These are phyloP conservation scores for Oophaga pumilio DNA, from an alignment of 2,113 vertebrate genomes.

Conservation along the genomic window DNA sequence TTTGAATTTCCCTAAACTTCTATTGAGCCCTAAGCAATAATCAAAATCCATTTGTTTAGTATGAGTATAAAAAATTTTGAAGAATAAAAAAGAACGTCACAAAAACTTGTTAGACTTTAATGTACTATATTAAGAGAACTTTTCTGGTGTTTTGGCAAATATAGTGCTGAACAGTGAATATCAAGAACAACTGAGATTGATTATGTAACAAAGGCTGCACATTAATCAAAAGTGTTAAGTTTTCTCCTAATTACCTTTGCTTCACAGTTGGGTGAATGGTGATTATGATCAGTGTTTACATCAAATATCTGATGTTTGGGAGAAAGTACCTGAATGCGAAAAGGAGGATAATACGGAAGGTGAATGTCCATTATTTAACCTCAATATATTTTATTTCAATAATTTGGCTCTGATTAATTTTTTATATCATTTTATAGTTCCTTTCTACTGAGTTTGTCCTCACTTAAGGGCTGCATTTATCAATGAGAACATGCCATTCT, in stretches of 20 bases:
- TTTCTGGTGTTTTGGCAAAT: background rate
- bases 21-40: constrained; percentile 33
- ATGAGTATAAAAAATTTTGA: background rate
- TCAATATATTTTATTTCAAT: too few species aligned
- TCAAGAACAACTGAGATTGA: constrained; percentile 27
- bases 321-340: background rate
- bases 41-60: constrained; percentile 46
- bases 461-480: too few species aligned
- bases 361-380: too few species aligned
- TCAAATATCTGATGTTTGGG: background rate
- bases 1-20: constrained; percentile 42
- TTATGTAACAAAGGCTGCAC: constrained; percentile 25
- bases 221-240: constrained; percentile 13
- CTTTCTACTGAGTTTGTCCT: too few species aligned
- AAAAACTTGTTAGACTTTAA: background rate
- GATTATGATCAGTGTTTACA: constrained; percentile 24
- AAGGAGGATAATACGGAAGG: too few species aligned
- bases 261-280: constrained; percentile 24
- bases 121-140: background rate
- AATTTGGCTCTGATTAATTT: too few species aligned
- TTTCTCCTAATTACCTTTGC: constrained; percentile 36
- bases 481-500: too few species aligned
- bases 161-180: constrained; percentile 15
- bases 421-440: too few species aligned
- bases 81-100: background rate